phyloP scores from a whole-genome alignment of 1,140 invertebrate genomes.

The Calephelis nemesis region DNA sequence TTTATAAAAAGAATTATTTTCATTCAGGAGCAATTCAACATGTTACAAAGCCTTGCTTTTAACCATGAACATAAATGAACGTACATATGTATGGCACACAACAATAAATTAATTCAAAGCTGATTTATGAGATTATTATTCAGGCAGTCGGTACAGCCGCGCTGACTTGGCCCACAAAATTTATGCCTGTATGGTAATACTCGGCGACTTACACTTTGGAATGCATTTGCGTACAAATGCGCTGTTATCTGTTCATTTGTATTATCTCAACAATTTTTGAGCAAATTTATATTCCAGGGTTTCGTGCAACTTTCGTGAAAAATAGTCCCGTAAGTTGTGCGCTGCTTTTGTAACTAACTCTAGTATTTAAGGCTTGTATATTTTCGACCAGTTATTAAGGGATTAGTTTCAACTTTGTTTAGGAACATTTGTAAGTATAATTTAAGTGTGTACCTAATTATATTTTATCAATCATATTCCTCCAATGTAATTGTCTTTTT shows the following conservation, averaged over 20 bases:
- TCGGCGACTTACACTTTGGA: slow-evolving; percentile 38
- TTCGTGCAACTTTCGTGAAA: not conserved
- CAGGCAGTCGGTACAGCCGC: slow-evolving; percentile 41
- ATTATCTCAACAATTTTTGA: slow-evolving; percentile 23
- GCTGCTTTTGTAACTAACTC: no score
- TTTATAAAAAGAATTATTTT: slow-evolving; percentile 8
- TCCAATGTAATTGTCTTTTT: no score
- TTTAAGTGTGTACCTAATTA: no score
- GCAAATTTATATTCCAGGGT: not conserved
- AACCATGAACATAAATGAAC: slow-evolving; percentile 12
- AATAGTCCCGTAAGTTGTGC: no score
- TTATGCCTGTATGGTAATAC: slow-evolving; percentile 63
- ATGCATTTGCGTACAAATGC: slow-evolving; percentile 44
- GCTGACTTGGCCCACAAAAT: slow-evolving; percentile 49
- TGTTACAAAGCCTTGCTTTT: slow-evolving; percentile 3
- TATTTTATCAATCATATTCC: no score
- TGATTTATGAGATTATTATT: slow-evolving; percentile 70
- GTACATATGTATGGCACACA: slow-evolving; percentile 38
- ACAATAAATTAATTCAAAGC: slow-evolving; percentile 56
- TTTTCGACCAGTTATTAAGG: no score
- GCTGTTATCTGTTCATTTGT: slow-evolving; percentile 22
- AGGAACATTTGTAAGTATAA: no score
- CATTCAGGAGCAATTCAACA: slow-evolving; percentile 5
- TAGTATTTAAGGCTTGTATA: not conserved
- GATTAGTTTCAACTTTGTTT: no score